Evolutionary conservation across 2,797 vertebrate species (phyloP), one percentile per base, ranked within the genome.

Genomic region (Malacoraja senta): DNA sequence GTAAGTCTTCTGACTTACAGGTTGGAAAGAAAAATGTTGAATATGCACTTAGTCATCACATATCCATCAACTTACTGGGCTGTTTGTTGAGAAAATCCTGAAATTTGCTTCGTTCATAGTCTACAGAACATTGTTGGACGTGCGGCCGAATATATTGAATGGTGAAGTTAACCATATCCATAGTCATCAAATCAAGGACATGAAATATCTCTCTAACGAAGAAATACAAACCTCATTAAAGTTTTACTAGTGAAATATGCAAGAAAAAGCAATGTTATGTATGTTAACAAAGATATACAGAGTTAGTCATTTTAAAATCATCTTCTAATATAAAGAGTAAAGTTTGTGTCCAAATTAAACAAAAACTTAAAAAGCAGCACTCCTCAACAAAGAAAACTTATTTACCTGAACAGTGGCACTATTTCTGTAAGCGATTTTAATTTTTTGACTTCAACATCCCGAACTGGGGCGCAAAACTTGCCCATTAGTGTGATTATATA

Each of bases 401-500:
- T 93, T 93, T 94, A 97, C 98, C 97, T 98, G 94, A 99, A 97
- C 94, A 98, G 94, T 19, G 96, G 95, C 72, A 98, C 97, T 0
- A 97, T 95, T 94, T 97, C 96, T 8, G 97, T 93, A 94, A 77
- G 97, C 93, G 97, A 96, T 93, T 96, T 97, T 91, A 99, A 96
- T 94, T 98, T 98, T 95, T 96, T 97, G 94, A 99, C 96, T 21
- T 99, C 98, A 0, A 97, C 95, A 71, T 99, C 98, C 92, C 98
- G 96, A 93, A 97, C 84, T 0, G 98, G 98, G 21, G 98, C 98
- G 93, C 98, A 99, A 76, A 99, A 72, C 94, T 98, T 99, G 84
- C 96, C 97, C 98, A 99, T 99, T 15, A 97, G 97, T 94, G 95
- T 97, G 94, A 99, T 98, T 91, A 99, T 96, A 53, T 98, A 99